Base-by-base conservation (phyloP, 2,888 invertebrate genomes). In the Nysson spinosus region DNA sequence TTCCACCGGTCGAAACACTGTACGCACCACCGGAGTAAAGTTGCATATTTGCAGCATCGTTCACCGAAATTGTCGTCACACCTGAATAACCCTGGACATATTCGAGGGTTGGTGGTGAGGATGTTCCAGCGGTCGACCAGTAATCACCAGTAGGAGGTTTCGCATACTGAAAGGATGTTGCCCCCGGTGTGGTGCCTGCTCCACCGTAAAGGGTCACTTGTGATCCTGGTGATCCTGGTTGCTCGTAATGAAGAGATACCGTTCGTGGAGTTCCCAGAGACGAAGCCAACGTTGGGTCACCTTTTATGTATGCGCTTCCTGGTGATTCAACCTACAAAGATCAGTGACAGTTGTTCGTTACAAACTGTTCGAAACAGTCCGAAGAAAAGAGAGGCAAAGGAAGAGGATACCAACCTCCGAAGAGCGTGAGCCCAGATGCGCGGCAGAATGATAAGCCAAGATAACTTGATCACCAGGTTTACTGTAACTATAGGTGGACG, bases 221-320 rank as follows among this genome's bases (percentile, higher is more conserved):
- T 42, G 90, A 89, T 64, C 88, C 89, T 30, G 92, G 92, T 40
- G 92, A 89, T 66, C 87, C 85, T 49, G 89, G 88, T 62, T 91
- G 90, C 52, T 91, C 91, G 79, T 90, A 91, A 2, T 87, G 86
- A 1, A 90, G 88, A 30, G 88, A 89, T 47, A 90, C 89, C 2
- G 85, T 83, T 35, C 89, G 88, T 46, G 79, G 78, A 14, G 86
- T 84, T 39, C 86, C 86, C 66, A 90, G 83, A 0, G 92, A 90
- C 0, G 92, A 91, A 0, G 91, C 90, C 44, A 93, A 87, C 40
- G 92, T 92, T n/a, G 93, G 93, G 83, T 93, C 93, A 61, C 89
- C 89, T 70, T 92, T 91, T 83, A 91, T 92, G 79, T 92, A 88
- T 57, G 91, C 88, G 75, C 90, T 89, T 1, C 88, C 88, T 0